Conservation (phyloP, 2,113 vertebrate species). For the Myotis yumanensis region DNA sequence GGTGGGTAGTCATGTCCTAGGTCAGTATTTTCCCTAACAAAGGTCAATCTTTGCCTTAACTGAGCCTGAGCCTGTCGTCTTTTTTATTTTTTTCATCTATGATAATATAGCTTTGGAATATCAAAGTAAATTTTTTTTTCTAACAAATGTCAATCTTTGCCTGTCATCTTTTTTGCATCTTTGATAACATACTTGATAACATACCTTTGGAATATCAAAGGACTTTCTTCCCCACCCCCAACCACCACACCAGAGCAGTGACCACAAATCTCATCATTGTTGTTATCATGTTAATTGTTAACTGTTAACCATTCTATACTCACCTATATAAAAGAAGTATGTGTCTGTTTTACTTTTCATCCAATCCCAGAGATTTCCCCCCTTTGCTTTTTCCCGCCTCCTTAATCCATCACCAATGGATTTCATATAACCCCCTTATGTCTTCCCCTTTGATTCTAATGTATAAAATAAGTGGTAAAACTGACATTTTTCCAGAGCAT, state of each 20-base stretch:
- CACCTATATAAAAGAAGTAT: neutral
- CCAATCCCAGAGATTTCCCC: neutral
- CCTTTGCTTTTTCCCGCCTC: neutral
- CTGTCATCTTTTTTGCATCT: neutral
- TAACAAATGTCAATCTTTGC: neutral
- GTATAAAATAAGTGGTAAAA: neutral
- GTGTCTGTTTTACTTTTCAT: neutral
- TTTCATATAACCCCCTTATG: neutral
- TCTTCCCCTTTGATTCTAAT: neutral
- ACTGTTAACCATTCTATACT: neutral
- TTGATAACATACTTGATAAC: neutral
- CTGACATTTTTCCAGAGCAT: neutral
- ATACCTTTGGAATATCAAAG: neutral
- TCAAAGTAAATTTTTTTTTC: neutral
- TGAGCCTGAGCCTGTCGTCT: neutral
- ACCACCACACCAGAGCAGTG: neutral
- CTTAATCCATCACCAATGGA: neutral
- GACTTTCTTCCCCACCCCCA: neutral
- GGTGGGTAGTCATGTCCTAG: neutral
- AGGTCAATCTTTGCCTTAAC: neutral
- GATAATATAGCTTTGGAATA: neutral
- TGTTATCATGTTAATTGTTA: neutral
- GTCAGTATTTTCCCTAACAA: neutral
- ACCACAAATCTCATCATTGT: neutral
- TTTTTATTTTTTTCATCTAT: neutral